These are phyloP conservation scores for Mactra quadrangularis DNA, from an alignment of 1,140 invertebrate genomes.

Conservation along the genomic window DNA sequence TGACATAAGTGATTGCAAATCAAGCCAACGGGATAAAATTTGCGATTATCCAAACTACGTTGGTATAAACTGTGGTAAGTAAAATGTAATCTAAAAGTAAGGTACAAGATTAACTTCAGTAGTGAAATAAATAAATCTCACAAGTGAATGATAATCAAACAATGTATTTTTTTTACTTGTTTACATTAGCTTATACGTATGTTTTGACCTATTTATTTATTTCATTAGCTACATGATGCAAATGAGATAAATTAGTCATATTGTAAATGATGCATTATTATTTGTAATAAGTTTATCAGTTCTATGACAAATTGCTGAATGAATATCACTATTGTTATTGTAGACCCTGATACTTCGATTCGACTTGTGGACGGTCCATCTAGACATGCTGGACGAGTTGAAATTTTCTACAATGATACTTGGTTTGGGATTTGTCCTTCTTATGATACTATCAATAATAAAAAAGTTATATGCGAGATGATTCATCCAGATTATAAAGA, in stretches of 20 bases:
- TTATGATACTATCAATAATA: not conserved
- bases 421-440: conserved; percentile 6
- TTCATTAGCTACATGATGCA: no score
- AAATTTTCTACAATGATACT: conserved; percentile 23
- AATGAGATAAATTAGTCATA: no score
- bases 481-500: not conserved
- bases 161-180: no score
- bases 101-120: no score
- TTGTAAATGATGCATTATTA: no score
- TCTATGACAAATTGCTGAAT: no score
- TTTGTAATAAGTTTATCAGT: no score
- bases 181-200: no score
- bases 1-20: conserved; percentile 13
- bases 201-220: no score
- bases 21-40: not conserved
- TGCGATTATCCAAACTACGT: conserved; percentile 5
- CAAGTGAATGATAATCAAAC: no score
- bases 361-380: conserved; percentile 33
- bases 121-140: no score
- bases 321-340: not conserved
- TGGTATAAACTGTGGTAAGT: conserved; percentile 30
- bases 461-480: conserved; percentile 29
- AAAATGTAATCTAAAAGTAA: no score
- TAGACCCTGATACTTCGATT: not conserved
- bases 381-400: conserved; percentile 20